A percentile compares a stretch with the other conserved stretches of the same genome.
Evolutionary conservation across 2,797 vertebrate species (phyloP).

Genomic region (Diplodus puntazzo): DNA sequence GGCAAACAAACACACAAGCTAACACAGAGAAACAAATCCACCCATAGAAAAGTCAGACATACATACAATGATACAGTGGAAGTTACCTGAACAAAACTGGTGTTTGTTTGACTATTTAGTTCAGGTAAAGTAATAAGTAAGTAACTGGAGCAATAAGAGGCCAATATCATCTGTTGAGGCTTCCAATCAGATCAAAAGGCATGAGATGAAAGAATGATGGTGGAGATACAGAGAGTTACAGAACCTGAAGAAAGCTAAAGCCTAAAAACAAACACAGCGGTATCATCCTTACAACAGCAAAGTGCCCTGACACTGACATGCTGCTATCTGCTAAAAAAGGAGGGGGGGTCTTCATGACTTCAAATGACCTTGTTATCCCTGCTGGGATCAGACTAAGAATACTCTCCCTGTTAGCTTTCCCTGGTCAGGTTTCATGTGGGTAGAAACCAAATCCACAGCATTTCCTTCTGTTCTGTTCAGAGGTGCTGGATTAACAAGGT

Average conservation of each 20-base stretch:
- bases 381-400: slow-evolving; percentile 69
- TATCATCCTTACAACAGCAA: slow-evolving; percentile 59
- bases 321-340: slow-evolving; percentile 52
- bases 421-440: slow-evolving; percentile 67
- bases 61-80: not conserved
- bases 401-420: slow-evolving; percentile 60
- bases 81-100: not conserved
- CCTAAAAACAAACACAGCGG: slow-evolving; percentile 74
- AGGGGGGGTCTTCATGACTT: slow-evolving; percentile 47
- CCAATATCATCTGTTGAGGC: slow-evolving; percentile 29
- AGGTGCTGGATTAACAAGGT: slow-evolving; percentile 14
- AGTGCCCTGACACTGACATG: slow-evolving; percentile 55
- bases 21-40: slow-evolving; percentile 2
- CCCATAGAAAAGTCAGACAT: not conserved
- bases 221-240: slow-evolving; percentile 60
- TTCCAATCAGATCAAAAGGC: slow-evolving; percentile 75
- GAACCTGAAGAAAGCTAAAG: slow-evolving; percentile 67
- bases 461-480: slow-evolving; percentile 29
- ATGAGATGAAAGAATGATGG: slow-evolving; percentile 79
- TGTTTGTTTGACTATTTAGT: not conserved
- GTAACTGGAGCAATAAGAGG: not conserved
- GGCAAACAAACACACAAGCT: slow-evolving; percentile 30
- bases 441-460: slow-evolving; percentile 36
- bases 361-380: slow-evolving; percentile 71
- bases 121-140: not conserved